Conservation (phyloP, 2,888 invertebrate genomes). For the Embidobia sp. region DNA sequence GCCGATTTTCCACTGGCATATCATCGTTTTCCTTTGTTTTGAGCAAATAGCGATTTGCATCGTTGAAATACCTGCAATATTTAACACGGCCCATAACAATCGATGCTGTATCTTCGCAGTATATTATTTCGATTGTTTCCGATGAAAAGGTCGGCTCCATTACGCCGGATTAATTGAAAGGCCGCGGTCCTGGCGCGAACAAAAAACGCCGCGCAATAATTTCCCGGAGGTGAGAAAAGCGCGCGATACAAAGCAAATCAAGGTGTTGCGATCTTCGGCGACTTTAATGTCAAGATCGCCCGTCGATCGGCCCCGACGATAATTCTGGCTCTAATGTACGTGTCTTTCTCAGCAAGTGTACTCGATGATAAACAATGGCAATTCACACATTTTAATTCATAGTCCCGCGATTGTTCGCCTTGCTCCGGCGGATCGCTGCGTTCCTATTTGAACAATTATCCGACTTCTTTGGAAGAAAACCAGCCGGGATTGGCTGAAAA, state of each 20-base stretch:
- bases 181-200: slow-evolving; percentile 31
- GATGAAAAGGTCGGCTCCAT: slow-evolving; percentile 58
- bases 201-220: slow-evolving; percentile 28
- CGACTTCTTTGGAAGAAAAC: slow-evolving; percentile 3
- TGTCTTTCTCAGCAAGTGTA: slow-evolving; percentile 51
- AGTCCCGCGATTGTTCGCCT: slow-evolving; percentile 35
- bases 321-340: slow-evolving; percentile 27
- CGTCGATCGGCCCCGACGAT: slow-evolving; percentile 27
- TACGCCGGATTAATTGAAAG: slow-evolving; percentile 58
- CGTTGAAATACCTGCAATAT: slow-evolving; percentile 15
- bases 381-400: slow-evolving; percentile 58
- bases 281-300: slow-evolving; percentile 60
- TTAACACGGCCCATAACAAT: slow-evolving; percentile 31
- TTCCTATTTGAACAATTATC: slow-evolving; percentile 16
- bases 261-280: slow-evolving; percentile 40
- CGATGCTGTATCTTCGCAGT: slow-evolving; percentile 31
- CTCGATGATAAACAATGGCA: slow-evolving; percentile 50
- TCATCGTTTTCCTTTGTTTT: no score
- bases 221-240: slow-evolving; percentile 58
- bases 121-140: slow-evolving; percentile 56
- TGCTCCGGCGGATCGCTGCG: no score
- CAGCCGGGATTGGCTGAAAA: background rate
- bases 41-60: slow-evolving; percentile 30
- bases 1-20: no score
- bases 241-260: slow-evolving; percentile 40